A percentile compares a stretch with the other conserved stretches of the same genome.
phyloP scores from a whole-genome alignment of 1,140 invertebrate species.

The Steinernema khuongi region DNA sequence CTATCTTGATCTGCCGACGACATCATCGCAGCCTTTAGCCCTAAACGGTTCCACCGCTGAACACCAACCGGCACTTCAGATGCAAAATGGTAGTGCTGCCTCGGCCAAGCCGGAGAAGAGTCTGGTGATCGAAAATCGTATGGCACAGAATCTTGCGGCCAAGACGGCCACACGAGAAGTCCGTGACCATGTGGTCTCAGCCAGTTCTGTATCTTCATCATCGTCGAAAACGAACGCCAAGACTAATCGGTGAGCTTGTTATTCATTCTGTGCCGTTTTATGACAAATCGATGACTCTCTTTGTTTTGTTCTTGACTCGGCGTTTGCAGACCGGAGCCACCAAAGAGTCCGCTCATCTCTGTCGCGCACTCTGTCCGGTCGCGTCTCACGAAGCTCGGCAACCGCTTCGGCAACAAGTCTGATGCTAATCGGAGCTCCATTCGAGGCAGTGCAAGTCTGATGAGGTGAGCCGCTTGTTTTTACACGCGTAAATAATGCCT shows the following conservation, averaged over 20 bases:
- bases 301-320: not conserved
- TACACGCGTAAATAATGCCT: not conserved
- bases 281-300: not conserved
- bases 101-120: not conserved
- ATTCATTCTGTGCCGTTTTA: conserved; percentile 10
- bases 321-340: conserved; percentile 2
- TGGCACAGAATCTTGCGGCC: not conserved
- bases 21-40: not conserved
- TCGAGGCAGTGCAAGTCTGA: not conserved
- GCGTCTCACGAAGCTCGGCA: not conserved
- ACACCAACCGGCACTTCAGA: not conserved
- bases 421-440: not conserved
- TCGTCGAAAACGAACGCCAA: not conserved
- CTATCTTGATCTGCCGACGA: not conserved
- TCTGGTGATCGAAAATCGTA: conserved; percentile 6
- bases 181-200: not conserved
- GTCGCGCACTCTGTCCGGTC: conserved; percentile 2
- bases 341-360: conserved; percentile 2
- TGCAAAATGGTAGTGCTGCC: not conserved
- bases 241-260: not conserved
- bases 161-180: conserved; percentile 2
- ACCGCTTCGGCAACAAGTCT: not conserved
- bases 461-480: not conserved
- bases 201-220: not conserved
- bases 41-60: not conserved